A percentile compares a stretch with the other conserved stretches of the same genome.
Evolutionary conservation across 2,888 invertebrate species (phyloP).

Genomic region (Trissolcus brochymenae): DNA sequence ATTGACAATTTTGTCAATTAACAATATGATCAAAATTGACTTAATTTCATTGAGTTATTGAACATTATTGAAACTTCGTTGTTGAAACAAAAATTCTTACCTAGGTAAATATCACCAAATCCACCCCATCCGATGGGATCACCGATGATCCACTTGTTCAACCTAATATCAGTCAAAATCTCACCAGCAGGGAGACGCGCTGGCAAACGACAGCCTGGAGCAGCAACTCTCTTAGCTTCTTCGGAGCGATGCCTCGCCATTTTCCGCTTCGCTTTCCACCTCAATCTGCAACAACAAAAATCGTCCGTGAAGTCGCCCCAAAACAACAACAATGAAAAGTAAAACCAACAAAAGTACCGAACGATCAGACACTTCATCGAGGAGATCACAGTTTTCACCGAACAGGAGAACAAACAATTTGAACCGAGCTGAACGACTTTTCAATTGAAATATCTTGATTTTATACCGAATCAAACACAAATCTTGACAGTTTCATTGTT

Average conservation of each 20-base stretch:
- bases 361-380: neutral
- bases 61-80: neutral
- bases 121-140: constrained; percentile 92
- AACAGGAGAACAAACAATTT: neutral
- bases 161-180: constrained; percentile 86
- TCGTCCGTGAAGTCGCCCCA: neutral
- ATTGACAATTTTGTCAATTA: too few relatives aligned
- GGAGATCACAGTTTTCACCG: too few relatives aligned
- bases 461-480: too few relatives aligned
- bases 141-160: constrained; percentile 92
- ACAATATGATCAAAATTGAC: too few relatives aligned
- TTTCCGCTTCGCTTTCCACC: constrained; percentile 50
- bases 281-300: neutral
- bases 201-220: constrained; percentile 75
- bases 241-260: constrained; percentile 69
- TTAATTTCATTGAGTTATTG: too few relatives aligned
- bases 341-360: neutral
- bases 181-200: constrained; percentile 81
- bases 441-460: neutral
- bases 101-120: constrained; percentile 94
- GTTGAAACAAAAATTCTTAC: constrained; percentile 72
- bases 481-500: too few relatives aligned
- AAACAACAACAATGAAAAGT: neutral
- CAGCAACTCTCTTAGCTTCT: constrained; percentile 70
- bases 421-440: neutral